Percentiles rank a stretch among this genome's conserved stretches.
Evolutionary conservation across 2,113 vertebrate species (phyloP).

Genomic region (Cranoglanis bouderius): DNA sequence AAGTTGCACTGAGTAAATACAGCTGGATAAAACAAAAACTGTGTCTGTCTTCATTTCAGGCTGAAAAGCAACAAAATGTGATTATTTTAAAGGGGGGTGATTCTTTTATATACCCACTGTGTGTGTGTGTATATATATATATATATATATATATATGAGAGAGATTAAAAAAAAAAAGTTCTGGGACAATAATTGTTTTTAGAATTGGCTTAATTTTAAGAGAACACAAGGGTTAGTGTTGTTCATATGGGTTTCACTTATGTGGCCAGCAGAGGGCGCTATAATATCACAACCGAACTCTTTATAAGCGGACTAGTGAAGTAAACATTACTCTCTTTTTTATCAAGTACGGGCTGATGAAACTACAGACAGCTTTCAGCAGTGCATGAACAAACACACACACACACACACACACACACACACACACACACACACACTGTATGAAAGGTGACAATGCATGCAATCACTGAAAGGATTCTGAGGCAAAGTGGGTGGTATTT

Average conservation of each 20-base stretch:
- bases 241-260: neutral
- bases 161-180: no score
- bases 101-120: no score
- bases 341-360: neutral
- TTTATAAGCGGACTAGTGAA: neutral
- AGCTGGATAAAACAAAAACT: no score
- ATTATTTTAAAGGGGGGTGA: no score
- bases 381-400: neutral
- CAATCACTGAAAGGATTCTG: neutral
- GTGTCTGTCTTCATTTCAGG: no score
- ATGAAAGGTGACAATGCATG: neutral
- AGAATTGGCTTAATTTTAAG: neutral
- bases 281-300: neutral
- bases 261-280: neutral
- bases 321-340: neutral
- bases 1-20: no score
- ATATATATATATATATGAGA: no score
- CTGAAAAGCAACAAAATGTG: no score
- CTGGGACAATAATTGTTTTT: no score
- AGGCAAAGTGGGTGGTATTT: neutral
- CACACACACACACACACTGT: constrained; percentile 7
- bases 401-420: neutral
- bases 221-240: neutral
- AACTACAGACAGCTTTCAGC: neutral
- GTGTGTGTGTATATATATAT: no score